Percentiles rank a stretch among this genome's conserved stretches.
Evolutionary conservation across 1,140 invertebrate genomes (phyloP).

Genomic region (Achroia grisella): DNA sequence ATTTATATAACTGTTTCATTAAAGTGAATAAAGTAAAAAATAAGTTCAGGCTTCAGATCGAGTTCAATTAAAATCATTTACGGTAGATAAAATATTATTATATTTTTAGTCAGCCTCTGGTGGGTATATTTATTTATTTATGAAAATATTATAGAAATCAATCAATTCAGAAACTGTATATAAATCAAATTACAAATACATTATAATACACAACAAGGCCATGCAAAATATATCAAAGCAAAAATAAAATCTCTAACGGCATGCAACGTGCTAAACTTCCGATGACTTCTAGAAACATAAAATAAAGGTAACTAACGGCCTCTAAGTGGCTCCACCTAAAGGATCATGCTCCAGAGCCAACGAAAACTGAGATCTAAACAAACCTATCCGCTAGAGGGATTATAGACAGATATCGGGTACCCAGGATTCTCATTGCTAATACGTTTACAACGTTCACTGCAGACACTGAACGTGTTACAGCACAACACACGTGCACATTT

Average conservation of each 20-base stretch:
- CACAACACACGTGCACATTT: slow-evolving; percentile 24
- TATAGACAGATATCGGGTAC: slow-evolving; percentile 38
- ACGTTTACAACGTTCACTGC: slow-evolving; percentile 11
- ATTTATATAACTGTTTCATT: no score
- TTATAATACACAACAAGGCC: background rate
- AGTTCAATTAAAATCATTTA: no score
- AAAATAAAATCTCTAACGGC: background rate
- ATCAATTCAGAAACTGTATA: background rate
- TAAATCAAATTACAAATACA: background rate
- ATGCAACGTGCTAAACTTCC: slow-evolving; percentile 7
- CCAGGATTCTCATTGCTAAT: slow-evolving; percentile 61
- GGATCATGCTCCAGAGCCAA: slow-evolving; percentile 12
- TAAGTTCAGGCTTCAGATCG: no score
- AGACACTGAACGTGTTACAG: background rate
- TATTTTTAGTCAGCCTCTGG: no score
- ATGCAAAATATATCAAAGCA: background rate
- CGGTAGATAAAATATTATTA: no score
- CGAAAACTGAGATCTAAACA: slow-evolving; percentile 17
- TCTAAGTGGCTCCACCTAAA: slow-evolving; percentile 9
- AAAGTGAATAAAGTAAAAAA: no score
- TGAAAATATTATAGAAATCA: no score
- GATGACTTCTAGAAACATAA: background rate
- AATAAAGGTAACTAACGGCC: slow-evolving; percentile 1
- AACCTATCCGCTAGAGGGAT: slow-evolving; percentile 47
- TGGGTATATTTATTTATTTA: no score